These are phyloP conservation scores for Acrocephalus kingi DNA, from an alignment of 2,113 vertebrate genomes.

Conservation along the genomic window DNA sequence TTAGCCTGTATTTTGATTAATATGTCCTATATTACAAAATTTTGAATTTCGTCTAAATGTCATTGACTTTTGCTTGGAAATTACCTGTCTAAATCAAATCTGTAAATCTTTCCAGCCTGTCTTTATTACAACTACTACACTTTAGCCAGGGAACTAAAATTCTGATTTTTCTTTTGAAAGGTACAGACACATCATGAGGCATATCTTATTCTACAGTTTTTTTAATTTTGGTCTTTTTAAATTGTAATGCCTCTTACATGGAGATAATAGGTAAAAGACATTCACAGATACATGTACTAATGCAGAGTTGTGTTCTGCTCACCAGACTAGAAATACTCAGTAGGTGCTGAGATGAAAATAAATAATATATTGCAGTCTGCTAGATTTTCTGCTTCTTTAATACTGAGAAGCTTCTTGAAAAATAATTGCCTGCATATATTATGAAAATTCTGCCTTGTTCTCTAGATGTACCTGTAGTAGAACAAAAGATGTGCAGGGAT, in stretches of 20 bases:
- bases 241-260: background rate
- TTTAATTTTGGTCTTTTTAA: background rate
- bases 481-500: conserved; percentile 24
- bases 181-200: background rate
- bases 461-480: background rate
- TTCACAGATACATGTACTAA: background rate
- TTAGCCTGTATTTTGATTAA: too few species aligned
- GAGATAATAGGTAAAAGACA: background rate
- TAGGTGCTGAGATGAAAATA: background rate
- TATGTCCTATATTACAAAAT: background rate
- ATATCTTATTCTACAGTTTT: background rate
- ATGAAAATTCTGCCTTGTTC: conserved; percentile 4
- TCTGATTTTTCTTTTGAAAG: background rate
- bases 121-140: background rate
- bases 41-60: background rate
- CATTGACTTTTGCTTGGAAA: fast-evolving
- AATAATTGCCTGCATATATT: background rate
- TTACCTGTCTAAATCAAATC: background rate
- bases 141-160: background rate
- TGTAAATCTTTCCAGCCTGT: background rate
- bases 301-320: background rate
- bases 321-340: background rate
- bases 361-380: background rate
- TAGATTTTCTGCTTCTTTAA: background rate
- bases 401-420: background rate